These are phyloP conservation scores for Puma concolor DNA, from an alignment of 2,113 vertebrate genomes.

Conservation along the genomic window DNA sequence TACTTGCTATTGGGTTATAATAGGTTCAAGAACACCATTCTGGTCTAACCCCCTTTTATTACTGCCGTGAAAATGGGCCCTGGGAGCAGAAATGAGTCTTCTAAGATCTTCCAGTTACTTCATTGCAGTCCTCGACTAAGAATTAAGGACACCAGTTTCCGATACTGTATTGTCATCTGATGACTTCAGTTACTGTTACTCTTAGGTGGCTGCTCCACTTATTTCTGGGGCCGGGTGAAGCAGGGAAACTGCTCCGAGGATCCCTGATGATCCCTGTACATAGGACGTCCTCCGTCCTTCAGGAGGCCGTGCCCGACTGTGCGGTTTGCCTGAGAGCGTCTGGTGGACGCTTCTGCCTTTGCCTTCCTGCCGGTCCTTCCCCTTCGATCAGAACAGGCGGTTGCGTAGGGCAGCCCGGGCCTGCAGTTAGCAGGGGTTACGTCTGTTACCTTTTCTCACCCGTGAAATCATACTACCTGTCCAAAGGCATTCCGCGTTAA, in stretches of 20 bases:
- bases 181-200: not conserved
- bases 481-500: not conserved
- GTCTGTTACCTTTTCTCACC: not conserved
- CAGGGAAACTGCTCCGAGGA: not conserved
- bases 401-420: not conserved
- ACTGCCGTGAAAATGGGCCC: not conserved
- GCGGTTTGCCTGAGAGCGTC: not conserved
- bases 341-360: not conserved
- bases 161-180: not conserved
- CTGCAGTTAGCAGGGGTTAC: not conserved
- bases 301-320: not conserved
- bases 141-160: not conserved
- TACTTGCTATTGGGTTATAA: not conserved
- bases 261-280: not conserved
- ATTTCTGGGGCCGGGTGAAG: not conserved
- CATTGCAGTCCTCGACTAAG: not conserved
- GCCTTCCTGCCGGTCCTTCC: not conserved
- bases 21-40: not conserved
- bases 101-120: not conserved
- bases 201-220: not conserved
- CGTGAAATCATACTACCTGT: not conserved
- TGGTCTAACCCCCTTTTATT: not conserved
- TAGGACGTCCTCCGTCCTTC: not conserved
- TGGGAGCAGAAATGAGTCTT: not conserved
- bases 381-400: not conserved